Percentiles rank a stretch among this genome's conserved stretches.
Conservation (phyloP, 2,797 vertebrate species). For the Bradypodion ventrale region DNA sequence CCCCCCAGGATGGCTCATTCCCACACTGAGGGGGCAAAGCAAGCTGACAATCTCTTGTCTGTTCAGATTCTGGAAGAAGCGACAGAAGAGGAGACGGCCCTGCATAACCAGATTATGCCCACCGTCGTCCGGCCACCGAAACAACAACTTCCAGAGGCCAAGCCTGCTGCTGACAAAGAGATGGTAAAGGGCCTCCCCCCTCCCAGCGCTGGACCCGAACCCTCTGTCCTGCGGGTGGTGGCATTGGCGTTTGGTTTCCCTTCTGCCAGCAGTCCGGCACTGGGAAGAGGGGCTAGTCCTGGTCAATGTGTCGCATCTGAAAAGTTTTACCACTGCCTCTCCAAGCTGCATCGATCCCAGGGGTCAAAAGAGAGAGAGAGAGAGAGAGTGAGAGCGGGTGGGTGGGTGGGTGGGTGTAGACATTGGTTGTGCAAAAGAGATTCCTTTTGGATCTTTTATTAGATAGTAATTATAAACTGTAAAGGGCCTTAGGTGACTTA, state of each 20-base stretch:
- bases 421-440: background rate
- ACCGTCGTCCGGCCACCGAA: constrained; percentile 95
- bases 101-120: constrained; percentile 96
- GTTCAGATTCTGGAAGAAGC: constrained; percentile 92
- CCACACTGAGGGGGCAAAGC: background rate
- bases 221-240: no score
- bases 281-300: background rate
- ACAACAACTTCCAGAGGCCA: constrained; percentile 83
- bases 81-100: constrained; percentile 96
- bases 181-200: constrained; percentile 78
- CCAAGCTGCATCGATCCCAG: background rate
- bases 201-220: no score
- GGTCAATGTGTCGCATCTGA: no score
- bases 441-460: no score
- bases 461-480: no score
- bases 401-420: no score
- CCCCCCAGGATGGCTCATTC: no score
- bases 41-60: background rate
- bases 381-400: no score
- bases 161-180: constrained; percentile 81
- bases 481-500: no score
- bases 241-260: no score
- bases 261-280: no score
- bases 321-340: background rate
- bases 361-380: background rate